phyloP scores from a whole-genome alignment of 2,113 vertebrate species.

The Tetraodon nigroviridis region DNA sequence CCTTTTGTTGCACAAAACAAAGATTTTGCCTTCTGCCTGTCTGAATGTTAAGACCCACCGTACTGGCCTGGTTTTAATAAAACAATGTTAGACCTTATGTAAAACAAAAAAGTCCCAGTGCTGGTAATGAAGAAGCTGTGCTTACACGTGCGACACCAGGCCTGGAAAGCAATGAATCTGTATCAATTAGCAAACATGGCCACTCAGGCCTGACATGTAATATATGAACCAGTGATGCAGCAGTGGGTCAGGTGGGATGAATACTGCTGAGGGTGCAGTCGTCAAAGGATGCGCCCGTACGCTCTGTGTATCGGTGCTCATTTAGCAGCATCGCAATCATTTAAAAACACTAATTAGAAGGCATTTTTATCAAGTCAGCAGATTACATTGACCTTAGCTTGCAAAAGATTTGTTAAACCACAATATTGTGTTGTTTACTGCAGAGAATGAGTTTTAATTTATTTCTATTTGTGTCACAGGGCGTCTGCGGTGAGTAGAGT shows the following conservation, averaged over 20 bases:
- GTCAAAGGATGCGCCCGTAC: too few species aligned
- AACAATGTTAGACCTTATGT: background rate
- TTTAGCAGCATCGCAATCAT: too few species aligned
- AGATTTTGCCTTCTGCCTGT: background rate
- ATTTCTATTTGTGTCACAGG: too few species aligned
- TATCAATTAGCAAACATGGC: conserved; percentile 30
- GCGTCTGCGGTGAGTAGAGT: too few species aligned
- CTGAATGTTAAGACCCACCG: background rate
- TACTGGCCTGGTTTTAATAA: too few species aligned
- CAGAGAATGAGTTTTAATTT: too few species aligned
- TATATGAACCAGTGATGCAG: conserved; percentile 15
- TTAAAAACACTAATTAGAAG: too few species aligned
- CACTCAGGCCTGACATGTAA: conserved; percentile 24
- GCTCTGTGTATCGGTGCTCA: too few species aligned
- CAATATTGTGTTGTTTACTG: too few species aligned
- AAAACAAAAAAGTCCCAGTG: conserved; percentile 9
- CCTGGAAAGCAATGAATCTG: conserved; percentile 18
- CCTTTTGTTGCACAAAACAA: background rate
- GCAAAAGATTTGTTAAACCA: too few species aligned
- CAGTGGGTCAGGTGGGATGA: background rate
- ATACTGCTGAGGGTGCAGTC: background rate
- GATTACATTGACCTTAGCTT: too few species aligned
- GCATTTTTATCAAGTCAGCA: too few species aligned
- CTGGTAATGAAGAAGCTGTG: conserved; percentile 5
- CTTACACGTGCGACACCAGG: conserved; percentile 1